Percentiles rank a stretch among this genome's conserved stretches.
Conservation (phyloP, 2,888 invertebrate species). For the Flabesymbios commensalis region DNA sequence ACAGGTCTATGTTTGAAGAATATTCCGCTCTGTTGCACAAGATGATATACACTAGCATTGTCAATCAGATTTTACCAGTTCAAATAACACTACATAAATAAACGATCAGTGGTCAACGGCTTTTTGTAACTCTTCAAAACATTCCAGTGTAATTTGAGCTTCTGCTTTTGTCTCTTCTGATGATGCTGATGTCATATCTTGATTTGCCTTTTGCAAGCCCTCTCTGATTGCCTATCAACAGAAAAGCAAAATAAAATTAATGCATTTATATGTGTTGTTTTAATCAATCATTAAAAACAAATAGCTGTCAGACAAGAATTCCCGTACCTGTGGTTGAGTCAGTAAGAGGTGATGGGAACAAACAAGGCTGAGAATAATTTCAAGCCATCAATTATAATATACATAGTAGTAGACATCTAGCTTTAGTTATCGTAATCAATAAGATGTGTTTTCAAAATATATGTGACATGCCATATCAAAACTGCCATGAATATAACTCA, state of each 20-base stretch:
- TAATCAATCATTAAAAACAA: background rate
- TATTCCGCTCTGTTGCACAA: no score
- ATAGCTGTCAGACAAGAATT: background rate
- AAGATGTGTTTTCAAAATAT: no score
- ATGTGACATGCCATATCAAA: no score
- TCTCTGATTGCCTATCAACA: conserved; percentile 74
- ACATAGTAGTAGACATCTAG: background rate
- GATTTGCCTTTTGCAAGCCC: conserved; percentile 81
- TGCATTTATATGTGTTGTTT: no score
- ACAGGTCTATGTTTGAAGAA: no score
- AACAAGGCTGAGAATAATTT: background rate
- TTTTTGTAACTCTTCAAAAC: conserved; percentile 89
- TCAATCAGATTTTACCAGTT: no score
- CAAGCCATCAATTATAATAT: background rate
- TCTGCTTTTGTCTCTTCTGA: conserved; percentile 85
- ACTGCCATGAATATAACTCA: no score
- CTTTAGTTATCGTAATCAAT: background rate
- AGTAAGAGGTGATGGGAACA: background rate
- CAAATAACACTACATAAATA: no score
- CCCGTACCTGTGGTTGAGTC: background rate
- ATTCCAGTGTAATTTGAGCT: conserved; percentile 91
- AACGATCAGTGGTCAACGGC: conserved; percentile 69
- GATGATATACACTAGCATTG: no score
- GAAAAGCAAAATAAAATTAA: conserved; percentile 5
- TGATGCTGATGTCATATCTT: conserved; percentile 77